Evolutionary conservation across 2,797 vertebrate species (phyloP).

Genomic region (Sylvia borin): DNA sequence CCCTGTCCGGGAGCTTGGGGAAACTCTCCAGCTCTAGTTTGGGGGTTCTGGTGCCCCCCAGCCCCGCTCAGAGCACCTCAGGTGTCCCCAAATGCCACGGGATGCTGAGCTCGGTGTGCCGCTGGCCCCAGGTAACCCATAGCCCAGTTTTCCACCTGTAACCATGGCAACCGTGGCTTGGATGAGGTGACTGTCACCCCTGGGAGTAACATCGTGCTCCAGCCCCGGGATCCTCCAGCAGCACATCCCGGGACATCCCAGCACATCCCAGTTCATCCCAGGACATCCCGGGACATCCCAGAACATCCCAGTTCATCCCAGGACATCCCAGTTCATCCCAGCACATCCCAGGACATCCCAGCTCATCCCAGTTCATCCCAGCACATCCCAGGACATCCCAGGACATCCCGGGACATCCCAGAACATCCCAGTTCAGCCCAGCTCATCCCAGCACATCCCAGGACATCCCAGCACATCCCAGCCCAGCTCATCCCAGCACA

Average conservation of each 20-base stretch:
- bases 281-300: too few relatives aligned
- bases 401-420: too few relatives aligned
- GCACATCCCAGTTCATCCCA: not conserved
- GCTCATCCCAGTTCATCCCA: too few relatives aligned
- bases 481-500: too few relatives aligned
- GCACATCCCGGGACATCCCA: not conserved
- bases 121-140: not conserved
- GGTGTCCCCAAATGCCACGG: not conserved
- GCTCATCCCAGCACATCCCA: too few relatives aligned
- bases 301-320: not conserved
- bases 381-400: too few relatives aligned
- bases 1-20: not conserved
- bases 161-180: not conserved
- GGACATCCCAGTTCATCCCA: not conserved
- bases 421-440: too few relatives aligned
- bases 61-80: rapidly evolving
- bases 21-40: rapidly evolving
- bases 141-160: constrained; percentile 37
- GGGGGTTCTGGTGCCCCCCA: not conserved
- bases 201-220: not conserved
- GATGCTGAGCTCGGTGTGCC: not conserved
- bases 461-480: too few relatives aligned
- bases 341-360: not conserved
- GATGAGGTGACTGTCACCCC: not conserved
- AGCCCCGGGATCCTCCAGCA: not conserved